A percentile compares a stretch with the other conserved stretches of the same genome.
Evolutionary conservation across 2,113 vertebrate genomes (phyloP).

Genomic region (Sorex araneus): DNA sequence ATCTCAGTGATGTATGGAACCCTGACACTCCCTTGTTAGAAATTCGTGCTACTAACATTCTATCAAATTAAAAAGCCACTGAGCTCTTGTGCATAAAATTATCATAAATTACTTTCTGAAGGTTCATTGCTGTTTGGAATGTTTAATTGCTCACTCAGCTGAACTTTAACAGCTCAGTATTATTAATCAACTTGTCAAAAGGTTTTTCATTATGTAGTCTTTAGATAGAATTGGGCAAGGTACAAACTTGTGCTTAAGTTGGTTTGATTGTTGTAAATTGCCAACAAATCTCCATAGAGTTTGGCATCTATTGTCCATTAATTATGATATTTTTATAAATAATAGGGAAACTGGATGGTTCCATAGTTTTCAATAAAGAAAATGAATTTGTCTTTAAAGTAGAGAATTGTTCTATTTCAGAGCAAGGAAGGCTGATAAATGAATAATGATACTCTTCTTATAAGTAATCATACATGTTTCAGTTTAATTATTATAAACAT

Average conservation of each 20-base stretch:
- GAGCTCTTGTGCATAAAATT: slow-evolving; percentile 94
- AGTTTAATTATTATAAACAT: slow-evolving; percentile 26
- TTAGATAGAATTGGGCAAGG: slow-evolving; percentile 69
- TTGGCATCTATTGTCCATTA: slow-evolving; percentile 65
- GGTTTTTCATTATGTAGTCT: slow-evolving; percentile 87
- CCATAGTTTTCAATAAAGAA: slow-evolving; percentile 53
- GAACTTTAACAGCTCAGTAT: slow-evolving; percentile 89
- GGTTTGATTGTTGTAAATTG: slow-evolving; percentile 76
- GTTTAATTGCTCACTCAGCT: slow-evolving; percentile 93
- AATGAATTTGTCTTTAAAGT: slow-evolving; percentile 44
- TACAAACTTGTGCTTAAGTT: slow-evolving; percentile 79
- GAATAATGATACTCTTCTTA: background rate
- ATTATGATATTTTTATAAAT: slow-evolving; percentile 68
- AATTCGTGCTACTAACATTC: slow-evolving; percentile 94
- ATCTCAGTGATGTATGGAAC: slow-evolving; percentile 95
- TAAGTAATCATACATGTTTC: background rate
- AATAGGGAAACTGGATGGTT: slow-evolving; percentile 52
- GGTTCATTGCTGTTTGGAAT: slow-evolving; percentile 91
- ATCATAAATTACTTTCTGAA: slow-evolving; percentile 93
- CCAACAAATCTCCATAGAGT: slow-evolving; percentile 75
- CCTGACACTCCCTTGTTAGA: slow-evolving; percentile 93
- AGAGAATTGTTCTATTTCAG: slow-evolving; percentile 60
- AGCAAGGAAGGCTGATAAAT: slow-evolving; percentile 17
- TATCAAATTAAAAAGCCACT: slow-evolving; percentile 95
- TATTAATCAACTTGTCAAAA: slow-evolving; percentile 91